Evolutionary conservation across 2,888 invertebrate species (phyloP), one percentile per base, ranked within the genome.

Genomic region (Leptopilina drosophilae): DNA sequence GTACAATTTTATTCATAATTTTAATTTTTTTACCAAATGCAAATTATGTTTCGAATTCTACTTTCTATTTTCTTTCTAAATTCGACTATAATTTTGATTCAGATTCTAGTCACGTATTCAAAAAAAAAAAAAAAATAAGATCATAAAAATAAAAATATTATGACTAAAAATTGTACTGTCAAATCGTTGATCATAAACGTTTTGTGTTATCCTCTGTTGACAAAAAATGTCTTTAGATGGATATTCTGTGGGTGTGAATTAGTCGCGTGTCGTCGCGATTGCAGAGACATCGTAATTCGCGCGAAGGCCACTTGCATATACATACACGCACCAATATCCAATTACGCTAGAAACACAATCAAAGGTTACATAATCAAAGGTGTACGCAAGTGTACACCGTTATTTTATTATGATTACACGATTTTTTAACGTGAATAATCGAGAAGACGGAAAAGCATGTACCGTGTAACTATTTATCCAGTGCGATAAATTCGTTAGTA

Each of bases 291-390:
- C 80, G 79, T 79, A 81, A 46, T 78, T 77, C 42, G 78, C 77
- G 65, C 77, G 82, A 84, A 84, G 84, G 84, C 75, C 84, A 64
- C 75, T 9, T 46, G 9, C 11, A 46, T 46, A 46, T 20, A 20
- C 20, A 20, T 5, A 46, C 7, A 46, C 11, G 12, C 2, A 64
- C 69, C 62, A 76, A 82, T 82, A 82, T 84, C 82, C 81, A 82
- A 84, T 84, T 82, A 82, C 73, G 69, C 9, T 73, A 4, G 14
- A 53, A 33, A 64, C 8, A 5, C 42, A 7, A 42, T 56, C 56
- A 20, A 20, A 20, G 20, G 56, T 73, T 73, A 26, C 73, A 56
- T 56, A 73, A 73, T 53, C 69, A 56, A 33, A 33, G 1, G 53
- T 49, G 5, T 56, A 73, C 73, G 56, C 73, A 69, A 49, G 62